phyloP scores from a whole-genome alignment of 2,888 invertebrate genomes.

The Plemyria rubiginata region DNA sequence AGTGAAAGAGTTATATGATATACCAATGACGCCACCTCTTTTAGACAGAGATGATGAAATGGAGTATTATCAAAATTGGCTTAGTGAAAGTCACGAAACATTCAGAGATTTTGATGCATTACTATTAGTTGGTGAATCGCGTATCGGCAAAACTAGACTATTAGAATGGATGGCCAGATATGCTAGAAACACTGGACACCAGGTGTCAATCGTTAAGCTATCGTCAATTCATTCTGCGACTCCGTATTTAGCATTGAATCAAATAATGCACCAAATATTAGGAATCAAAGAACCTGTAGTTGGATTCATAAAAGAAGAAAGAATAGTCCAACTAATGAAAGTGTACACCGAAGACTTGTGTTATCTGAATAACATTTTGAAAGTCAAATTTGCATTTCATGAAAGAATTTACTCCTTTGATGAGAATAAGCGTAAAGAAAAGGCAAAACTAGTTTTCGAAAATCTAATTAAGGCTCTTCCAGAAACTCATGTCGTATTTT shows the following conservation, averaged over 20 bases:
- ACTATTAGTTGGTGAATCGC: constrained; percentile 81
- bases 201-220: constrained; percentile 59
- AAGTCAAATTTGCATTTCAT: constrained; percentile 80
- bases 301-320: constrained; percentile 75
- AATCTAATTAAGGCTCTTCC: constrained; percentile 63
- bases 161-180: constrained; percentile 78
- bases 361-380: constrained; percentile 81
- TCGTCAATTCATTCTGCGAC: constrained; percentile 76
- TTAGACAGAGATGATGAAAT: constrained; percentile 78
- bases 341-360: constrained; percentile 75
- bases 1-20: constrained; percentile 69
- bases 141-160: constrained; percentile 85
- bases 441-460: constrained; percentile 67
- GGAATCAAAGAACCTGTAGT: constrained; percentile 64
- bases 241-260: constrained; percentile 70
- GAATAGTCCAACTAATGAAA: constrained; percentile 62
- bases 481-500: constrained; percentile 65
- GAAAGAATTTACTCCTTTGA: constrained; percentile 65
- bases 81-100: constrained; percentile 53
- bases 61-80: constrained; percentile 70
- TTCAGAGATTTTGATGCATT: constrained; percentile 79
- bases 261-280: constrained; percentile 72
- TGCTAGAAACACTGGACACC: constrained; percentile 56
- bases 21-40: constrained; percentile 76
- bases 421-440: constrained; percentile 66